Base-by-base conservation (phyloP, 2,888 invertebrate genomes). In the Chymomyza caudatula region DNA sequence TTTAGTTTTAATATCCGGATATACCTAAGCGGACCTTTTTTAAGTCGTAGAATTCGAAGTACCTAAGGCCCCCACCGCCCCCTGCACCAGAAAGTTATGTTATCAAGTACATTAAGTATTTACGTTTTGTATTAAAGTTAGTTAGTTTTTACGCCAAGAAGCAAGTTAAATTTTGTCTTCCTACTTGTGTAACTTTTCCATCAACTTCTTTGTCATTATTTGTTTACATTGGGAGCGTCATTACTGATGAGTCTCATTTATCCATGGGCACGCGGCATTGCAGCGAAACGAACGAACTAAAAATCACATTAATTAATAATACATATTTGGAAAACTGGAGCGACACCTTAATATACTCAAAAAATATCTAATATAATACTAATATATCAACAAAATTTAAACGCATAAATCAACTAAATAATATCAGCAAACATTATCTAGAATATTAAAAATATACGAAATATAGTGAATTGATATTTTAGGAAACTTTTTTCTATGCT, bases 261-360 rank as follows among this genome's bases (percentile, higher is more conserved):
- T 49, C 71, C 67, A 70, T 71, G 78, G 54, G 62, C 67, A 78
- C 78, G 77, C 78, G 84, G 78, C 84, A 80, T 80, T 83, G 76
- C 81, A 80, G 80, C 80, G 78, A 77, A 75, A 64, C 64, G 72
- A 74, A 67, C 75, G 78, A 80, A 82, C 77, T 77, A 11, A 79
- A 82, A 69, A 63, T 73, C 65, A 60, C 55, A 44, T 37, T 25
- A 53, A 53, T 19, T 4, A 22, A n/a, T 22, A 52, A 20, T 65
- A n/a, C n/a, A n/a, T n/a, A 61, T 60, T 59, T 67, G 74, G 71
- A 74, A 60, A 73, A 71, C 61, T 61, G 71, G 71, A 62, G 19
- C 64, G 47, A 54, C 13, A 56, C 13, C 1, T 43, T 25, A 19
- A 47, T 4, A 11, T 11, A n/a, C 15, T 43, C n/a, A 25, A 47